Base-by-base conservation (phyloP, 2,888 invertebrate genomes). In the Ennomos fuscantarius region DNA sequence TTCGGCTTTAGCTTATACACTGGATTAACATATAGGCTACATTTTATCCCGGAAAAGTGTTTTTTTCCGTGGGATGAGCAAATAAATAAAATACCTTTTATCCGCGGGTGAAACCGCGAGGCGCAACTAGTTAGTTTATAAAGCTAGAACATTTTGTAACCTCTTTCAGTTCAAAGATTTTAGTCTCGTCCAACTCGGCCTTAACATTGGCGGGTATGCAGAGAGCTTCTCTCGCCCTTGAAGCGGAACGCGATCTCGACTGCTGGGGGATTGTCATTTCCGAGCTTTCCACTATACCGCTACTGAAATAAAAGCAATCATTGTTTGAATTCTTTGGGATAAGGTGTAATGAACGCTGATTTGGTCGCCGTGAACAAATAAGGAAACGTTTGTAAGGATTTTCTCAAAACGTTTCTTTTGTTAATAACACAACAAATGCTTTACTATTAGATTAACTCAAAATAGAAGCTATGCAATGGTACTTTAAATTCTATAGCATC, bases 131-230 rank as follows among this genome's bases (percentile, higher is more conserved):
- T n/a, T n/a, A n/a, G n/a, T n/a, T n/a, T n/a, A n/a, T n/a, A 24
- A 1, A 24, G 6, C 2, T 24, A 24, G 24, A 6, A 24, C 6
- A 24, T 31, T 8, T n/a, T 24, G 11, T 9, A 10, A 94, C 94
- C 93, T 95, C 94, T 82, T 94, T 94, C n/a, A 95, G 78, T 74
- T 95, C 95, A 55, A 93, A 93, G 63, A 95, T 81, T 79, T 94
- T 94, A 60, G 82, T 84, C 70, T 94, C 93, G 66, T 94, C 94
- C 65, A 94, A 79, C 70, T 94, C 94, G 24, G 93, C 89, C 46
- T 93, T 75, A 10, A 93, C 90, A 68, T 93, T 91, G n/a, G 86
- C 79, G 9, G 89, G 86, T 64, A 90, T 78, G 62, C 76, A 82
- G 9, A 89, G 81, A 11, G 88, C 84, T 63, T 90, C 88, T 31